A percentile compares a stretch with the other conserved stretches of the same genome.
phyloP scores from a whole-genome alignment of 2,888 invertebrate genomes.

The Sepiola atlantica region DNA sequence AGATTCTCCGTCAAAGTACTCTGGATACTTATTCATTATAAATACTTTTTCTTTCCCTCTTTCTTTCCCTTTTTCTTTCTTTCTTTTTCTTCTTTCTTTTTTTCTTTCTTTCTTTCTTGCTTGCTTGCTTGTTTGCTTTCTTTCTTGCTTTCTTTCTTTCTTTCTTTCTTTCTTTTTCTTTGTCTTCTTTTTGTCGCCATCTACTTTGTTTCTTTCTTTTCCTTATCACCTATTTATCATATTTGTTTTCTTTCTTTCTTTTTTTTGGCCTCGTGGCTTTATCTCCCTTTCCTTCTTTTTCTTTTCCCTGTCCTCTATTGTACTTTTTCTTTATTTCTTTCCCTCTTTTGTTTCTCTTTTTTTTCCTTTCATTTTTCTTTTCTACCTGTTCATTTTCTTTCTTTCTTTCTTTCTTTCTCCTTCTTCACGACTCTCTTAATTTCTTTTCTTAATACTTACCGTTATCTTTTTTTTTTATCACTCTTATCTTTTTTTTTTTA shows the following conservation, averaged over 20 bases:
- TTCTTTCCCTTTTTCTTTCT: background rate
- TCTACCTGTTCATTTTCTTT: background rate
- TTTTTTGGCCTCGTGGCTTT: rapidly evolving
- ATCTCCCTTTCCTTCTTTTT: background rate
- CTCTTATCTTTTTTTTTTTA: background rate
- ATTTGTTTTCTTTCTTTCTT: background rate
- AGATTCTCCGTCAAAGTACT: too few species aligned
- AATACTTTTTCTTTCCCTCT: background rate
- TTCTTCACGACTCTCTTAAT: too few species aligned
- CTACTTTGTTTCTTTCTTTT: background rate
- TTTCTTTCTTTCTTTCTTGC: background rate
- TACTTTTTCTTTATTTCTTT: background rate
- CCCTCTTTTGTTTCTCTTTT: background rate
- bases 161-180: too few species aligned
- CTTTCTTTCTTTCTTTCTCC: background rate
- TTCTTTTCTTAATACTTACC: too few species aligned
- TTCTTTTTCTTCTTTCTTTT: background rate
- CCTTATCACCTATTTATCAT: too few species aligned
- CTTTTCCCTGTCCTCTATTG: background rate
- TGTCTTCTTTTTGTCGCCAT: too few species aligned
- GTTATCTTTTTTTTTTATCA: too few species aligned
- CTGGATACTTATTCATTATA: too few species aligned
- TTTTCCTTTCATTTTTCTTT: background rate
- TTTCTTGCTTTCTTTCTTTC: background rate
- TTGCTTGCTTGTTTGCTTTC: background rate